A percentile compares a stretch with the other conserved stretches of the same genome.
Conservation (phyloP, 2,113 vertebrate species). For the Melozone crissalis region DNA sequence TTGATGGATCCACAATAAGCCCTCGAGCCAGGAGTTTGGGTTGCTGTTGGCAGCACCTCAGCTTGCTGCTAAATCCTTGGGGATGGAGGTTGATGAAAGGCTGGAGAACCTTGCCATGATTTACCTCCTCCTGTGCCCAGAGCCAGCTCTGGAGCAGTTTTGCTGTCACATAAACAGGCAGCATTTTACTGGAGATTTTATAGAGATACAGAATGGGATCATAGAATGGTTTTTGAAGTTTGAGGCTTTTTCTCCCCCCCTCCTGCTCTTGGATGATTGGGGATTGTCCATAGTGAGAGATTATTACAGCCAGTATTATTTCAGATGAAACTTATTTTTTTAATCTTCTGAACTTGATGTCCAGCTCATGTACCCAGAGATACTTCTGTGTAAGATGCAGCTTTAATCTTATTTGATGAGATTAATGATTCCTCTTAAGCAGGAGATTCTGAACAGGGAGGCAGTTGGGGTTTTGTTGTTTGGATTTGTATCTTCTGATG, state of each 20-base stretch:
- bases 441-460: not conserved
- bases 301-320: not conserved
- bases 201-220: not conserved
- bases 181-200: not conserved
- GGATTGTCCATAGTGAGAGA: not conserved
- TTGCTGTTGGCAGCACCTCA: not conserved
- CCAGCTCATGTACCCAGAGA: not conserved
- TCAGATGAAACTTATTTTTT: not conserved
- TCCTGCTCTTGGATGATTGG: not conserved
- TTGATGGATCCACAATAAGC: not conserved
- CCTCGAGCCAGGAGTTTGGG: not conserved
- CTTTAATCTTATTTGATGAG: constrained; percentile 13
- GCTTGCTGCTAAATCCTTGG: not conserved
- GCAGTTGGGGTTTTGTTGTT: not conserved
- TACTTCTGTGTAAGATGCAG: not conserved
- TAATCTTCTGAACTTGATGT: not conserved
- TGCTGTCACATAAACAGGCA: not conserved
- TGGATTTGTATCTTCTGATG: not conserved
- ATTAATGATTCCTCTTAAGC: not conserved
- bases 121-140: not conserved
- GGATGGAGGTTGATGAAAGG: not conserved
- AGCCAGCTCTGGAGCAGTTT: not conserved
- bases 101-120: not conserved
- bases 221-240: not conserved
- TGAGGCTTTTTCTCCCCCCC: fast-evolving